Base-by-base conservation (phyloP, 2,888 invertebrate genomes). In the Flexamia atlantica region DNA sequence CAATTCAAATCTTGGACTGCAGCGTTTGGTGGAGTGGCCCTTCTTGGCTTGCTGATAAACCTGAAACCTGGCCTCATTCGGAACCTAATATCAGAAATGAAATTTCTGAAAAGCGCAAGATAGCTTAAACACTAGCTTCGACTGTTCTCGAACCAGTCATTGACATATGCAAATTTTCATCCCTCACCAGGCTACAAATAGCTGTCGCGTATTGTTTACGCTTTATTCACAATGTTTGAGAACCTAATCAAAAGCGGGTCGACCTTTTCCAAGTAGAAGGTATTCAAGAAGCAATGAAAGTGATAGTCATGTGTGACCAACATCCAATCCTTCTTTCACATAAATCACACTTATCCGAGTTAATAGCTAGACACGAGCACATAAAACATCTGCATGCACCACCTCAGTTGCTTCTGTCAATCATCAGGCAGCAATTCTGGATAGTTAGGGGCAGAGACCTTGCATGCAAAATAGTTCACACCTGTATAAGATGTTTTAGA, bases 21-120 rank as follows among this genome's bases (percentile, higher is more conserved):
- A 23, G 14, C 60, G 4, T 72, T 4, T 72, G 72, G 72, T 42
- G 42, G 42, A 32, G 32, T 14, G 32, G 72, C 4, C 72, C 72
- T n/a, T n/a, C 17, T 20, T 72, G 9, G 72, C 17, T 72, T 20
- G 4, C 36, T 9, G 9, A 72, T 30, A 32, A 4, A 20, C 36
- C 2, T 4, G 72, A 72, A n/a, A n/a, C n/a, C 36, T 72, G 70
- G 20, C 70, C 72, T 9, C 9, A 30, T n/a, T 40, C n/a, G 3
- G 20, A 40, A 40, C 36, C 12, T 10, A 32, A 32, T 30, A 40
- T 2, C n/a, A 30, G 10, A 9, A 3, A 4, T 12, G 42, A 72
- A 72, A 28, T 42, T n/a, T 20, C 23, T 17, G 20, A 32, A 23
- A 2, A 32, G 32, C 42, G 23, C 17, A 72, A 72, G 12, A 32